A percentile compares a stretch with the other conserved stretches of the same genome.
Evolutionary conservation across 2,888 invertebrate species (phyloP).

Genomic region (Diplazon laetatorius): DNA sequence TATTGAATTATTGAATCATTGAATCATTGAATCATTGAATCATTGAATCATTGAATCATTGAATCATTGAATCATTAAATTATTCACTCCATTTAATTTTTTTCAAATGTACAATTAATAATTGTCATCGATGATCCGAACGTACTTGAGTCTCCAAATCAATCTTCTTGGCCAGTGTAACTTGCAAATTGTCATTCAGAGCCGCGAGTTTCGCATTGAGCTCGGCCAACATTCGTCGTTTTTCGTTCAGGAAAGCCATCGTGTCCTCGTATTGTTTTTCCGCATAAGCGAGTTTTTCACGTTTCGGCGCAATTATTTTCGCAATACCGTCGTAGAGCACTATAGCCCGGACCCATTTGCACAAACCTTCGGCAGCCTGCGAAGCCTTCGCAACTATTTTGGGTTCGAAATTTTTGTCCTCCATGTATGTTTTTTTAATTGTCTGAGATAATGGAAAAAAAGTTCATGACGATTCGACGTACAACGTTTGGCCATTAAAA

Average conservation of each 20-base stretch:
- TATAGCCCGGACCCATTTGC: conserved; percentile 96
- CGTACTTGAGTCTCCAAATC: conserved; percentile 89
- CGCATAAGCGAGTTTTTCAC: conserved; percentile 90
- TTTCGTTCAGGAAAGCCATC: conserved; percentile 93
- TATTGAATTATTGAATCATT: too few species aligned
- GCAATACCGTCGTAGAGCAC: conserved; percentile 94
- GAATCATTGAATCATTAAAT: too few species aligned
- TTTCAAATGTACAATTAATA: background rate
- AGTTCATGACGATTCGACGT: background rate
- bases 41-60: too few species aligned
- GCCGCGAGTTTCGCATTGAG: conserved; percentile 90
- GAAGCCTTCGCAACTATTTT: conserved; percentile 93
- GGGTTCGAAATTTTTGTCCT: conserved; percentile 91
- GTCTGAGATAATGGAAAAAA: too few species aligned
- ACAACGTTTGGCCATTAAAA: background rate
- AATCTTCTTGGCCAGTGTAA: conserved; percentile 87
- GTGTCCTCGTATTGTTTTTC: conserved; percentile 92
- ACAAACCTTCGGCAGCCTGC: conserved; percentile 96
- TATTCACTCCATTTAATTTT: background rate
- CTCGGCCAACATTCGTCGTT: conserved; percentile 89
- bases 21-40: too few species aligned
- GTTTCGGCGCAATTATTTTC: conserved; percentile 93
- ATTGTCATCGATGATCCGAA: background rate
- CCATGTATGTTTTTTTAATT: conserved; percentile 74
- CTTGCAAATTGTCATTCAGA: conserved; percentile 87